Percentiles rank a stretch among this genome's conserved stretches.
phyloP scores from a whole-genome alignment of 2,113 vertebrate genomes.

The Malaclemys terrapin region DNA sequence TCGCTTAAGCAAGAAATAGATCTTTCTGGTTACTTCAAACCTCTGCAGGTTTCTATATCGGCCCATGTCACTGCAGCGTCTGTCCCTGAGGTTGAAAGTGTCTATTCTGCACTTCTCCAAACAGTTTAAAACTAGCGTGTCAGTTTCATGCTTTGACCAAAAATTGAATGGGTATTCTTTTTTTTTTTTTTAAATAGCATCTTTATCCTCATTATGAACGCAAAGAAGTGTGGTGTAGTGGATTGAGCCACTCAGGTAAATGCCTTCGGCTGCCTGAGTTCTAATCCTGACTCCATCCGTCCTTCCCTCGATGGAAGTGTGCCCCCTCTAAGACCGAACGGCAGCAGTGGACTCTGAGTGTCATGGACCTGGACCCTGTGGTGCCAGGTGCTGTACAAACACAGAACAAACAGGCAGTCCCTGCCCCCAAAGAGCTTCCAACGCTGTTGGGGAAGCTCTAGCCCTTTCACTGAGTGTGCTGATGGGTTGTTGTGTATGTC shows the following conservation, averaged over 20 bases:
- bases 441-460: too few relatives aligned
- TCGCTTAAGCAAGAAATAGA: neutral
- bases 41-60: accelerated
- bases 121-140: accelerated
- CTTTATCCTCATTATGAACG: neutral
- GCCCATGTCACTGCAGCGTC: accelerated
- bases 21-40: neutral
- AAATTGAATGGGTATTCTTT: accelerated
- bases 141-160: neutral
- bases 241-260: too few relatives aligned
- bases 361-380: neutral
- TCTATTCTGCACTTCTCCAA: accelerated
- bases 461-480: neutral
- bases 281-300: too few relatives aligned
- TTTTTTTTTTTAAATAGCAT: neutral
- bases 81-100: neutral
- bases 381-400: neutral
- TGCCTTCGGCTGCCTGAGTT: accelerated
- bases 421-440: neutral
- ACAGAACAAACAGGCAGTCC: neutral
- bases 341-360: neutral
- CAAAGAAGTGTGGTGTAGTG: too few relatives aligned
- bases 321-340: neutral
- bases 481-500: neutral
- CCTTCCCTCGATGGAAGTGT: neutral